Percentiles rank a stretch among this genome's conserved stretches.
Evolutionary conservation across 2,113 vertebrate species (phyloP).

Genomic region (Phocoena sinus): DNA sequence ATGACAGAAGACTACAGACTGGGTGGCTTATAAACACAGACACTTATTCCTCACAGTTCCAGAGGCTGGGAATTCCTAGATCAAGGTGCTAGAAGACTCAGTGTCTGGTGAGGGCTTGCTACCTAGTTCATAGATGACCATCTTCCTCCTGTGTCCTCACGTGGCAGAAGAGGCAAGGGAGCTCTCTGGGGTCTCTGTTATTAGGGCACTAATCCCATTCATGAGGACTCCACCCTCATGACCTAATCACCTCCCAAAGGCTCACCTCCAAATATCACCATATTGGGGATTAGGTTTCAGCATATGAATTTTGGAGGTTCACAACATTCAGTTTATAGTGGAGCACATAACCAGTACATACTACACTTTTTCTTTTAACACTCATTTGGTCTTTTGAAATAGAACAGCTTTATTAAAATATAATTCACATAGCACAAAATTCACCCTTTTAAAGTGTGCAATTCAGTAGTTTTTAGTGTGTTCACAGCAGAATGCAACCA

Average conservation of each 20-base stretch:
- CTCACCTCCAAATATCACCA: neutral
- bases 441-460: neutral
- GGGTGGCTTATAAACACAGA: neutral
- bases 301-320: neutral
- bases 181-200: neutral
- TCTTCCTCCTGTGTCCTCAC: neutral
- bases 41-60: neutral
- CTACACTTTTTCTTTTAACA: neutral
- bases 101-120: neutral
- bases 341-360: neutral
- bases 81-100: neutral
- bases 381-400: neutral
- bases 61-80: neutral
- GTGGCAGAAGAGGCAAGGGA: neutral
- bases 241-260: neutral
- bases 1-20: neutral
- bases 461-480: neutral
- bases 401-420: neutral
- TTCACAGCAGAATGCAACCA: neutral
- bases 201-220: neutral
- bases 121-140: neutral
- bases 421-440: neutral
- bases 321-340: neutral
- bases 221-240: neutral
- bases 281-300: neutral